A percentile compares a stretch with the other conserved stretches of the same genome.
Evolutionary conservation across 2,113 vertebrate species (phyloP).

Genomic region (Eptatretus burgeri): DNA sequence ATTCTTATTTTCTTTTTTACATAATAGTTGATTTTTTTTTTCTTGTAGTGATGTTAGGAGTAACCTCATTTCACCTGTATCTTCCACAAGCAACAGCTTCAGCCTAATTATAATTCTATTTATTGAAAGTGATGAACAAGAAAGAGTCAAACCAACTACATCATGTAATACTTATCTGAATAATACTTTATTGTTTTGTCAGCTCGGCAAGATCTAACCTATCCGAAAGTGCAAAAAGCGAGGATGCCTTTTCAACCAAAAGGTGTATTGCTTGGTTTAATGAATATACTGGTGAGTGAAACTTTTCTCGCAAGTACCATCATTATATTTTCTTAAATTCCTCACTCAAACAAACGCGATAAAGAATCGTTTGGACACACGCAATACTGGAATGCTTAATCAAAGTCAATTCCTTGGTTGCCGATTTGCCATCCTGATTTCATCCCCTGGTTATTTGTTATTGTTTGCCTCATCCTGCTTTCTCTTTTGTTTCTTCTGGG

Average conservation of each 20-base stretch:
- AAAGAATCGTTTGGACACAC: background rate
- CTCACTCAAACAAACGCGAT: background rate
- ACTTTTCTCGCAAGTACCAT: background rate
- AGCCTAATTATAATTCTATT: background rate
- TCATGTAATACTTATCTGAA: background rate
- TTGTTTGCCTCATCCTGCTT: background rate
- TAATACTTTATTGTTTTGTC: background rate
- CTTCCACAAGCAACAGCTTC: background rate
- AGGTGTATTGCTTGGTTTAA: slow-evolving; percentile 2
- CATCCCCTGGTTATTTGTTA: slow-evolving; percentile 1
- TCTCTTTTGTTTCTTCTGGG: background rate
- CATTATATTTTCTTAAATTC: background rate
- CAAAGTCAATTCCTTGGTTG: background rate
- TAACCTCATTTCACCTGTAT: background rate
- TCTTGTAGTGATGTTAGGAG: background rate
- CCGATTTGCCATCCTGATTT: background rate
- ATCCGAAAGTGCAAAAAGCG: background rate
- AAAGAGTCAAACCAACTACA: background rate
- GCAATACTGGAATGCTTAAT: background rate
- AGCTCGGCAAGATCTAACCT: background rate
- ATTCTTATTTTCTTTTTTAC: no score
- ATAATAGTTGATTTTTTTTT: background rate
- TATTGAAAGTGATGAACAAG: slow-evolving; percentile 1
- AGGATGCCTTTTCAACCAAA: slow-evolving; percentile 1
- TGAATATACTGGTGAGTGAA: slow-evolving; percentile 5